Conservation (phyloP, 2,797 vertebrate species). For the Borostomias antarcticus region DNA sequence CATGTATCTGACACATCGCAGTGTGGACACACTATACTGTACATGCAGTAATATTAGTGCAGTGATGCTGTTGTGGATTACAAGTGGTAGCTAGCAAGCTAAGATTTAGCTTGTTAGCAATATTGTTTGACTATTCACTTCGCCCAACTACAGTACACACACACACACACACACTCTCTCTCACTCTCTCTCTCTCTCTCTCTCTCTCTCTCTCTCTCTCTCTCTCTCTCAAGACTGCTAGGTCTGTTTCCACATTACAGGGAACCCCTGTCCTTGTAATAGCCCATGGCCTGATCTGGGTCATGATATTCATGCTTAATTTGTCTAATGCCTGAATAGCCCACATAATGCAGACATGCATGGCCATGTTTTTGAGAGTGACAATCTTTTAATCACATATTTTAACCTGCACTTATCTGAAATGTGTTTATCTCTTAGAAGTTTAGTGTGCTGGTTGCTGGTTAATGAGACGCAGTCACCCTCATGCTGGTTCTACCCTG, state of each 20-base stretch:
- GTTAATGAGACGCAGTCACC: not conserved
- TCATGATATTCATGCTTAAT: not conserved
- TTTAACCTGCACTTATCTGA: conserved; percentile 8
- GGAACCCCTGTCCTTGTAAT: conserved; percentile 6
- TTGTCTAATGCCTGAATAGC: not conserved
- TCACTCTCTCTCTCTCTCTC: no score
- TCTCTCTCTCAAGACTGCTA: no score
- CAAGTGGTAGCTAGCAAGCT: not conserved
- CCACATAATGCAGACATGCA: not conserved
- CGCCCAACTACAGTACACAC: no score
- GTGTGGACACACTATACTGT: not conserved
- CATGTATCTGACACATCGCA: not conserved
- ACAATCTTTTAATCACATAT: no score
- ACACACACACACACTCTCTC: no score
- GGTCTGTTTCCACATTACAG: not conserved
- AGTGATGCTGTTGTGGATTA: not conserved
- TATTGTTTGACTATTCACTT: no score
- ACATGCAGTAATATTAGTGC: not conserved
- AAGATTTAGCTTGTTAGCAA: not conserved
- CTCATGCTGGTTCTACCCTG: not conserved
- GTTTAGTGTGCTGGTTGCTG: conserved; percentile 1
- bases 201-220: no score
- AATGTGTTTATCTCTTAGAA: conserved; percentile 21
- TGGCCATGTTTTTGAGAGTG: no score
- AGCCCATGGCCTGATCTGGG: not conserved